Base-by-base conservation (phyloP, 2,113 vertebrate genomes). In the Scomber scombrus region DNA sequence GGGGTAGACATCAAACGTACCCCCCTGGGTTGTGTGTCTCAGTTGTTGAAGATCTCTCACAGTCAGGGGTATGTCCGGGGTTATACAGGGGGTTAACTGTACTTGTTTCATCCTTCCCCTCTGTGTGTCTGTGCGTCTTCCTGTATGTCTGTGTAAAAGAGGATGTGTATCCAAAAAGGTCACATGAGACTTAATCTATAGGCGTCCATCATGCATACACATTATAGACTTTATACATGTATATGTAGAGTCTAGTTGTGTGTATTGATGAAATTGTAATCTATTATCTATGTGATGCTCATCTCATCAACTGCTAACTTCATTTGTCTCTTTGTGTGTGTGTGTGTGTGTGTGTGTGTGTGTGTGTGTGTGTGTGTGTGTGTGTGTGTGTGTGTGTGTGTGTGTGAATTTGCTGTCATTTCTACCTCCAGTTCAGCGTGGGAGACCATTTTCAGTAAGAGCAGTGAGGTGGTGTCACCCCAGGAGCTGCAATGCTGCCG, bases 401-500 rank as follows among this genome's bases (percentile, higher is more conserved):
- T 77, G 26, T 52, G 13, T 10, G 18, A 23, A 2, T 50, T 21
- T 79, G 10, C 18, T 10, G 3, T 75, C n/a, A 80, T 1, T 0
- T 79, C n/a, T 81, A 21, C 62, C 62, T 54, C 11, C 91, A 98
- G 97, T 75, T 97, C 93, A 31, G 97, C 97, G 0, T 99, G 98
- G 98, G 97, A 99, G 95, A 94, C 92, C 66, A 95, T 97, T 86
- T 97, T 99, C 93, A 97, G 86, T 88, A 97, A 96, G 94, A 96
- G 94, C 95, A 95, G 96, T 0, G 98, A 99, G 85, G 85, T 95
- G 78, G 93, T 97, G 88, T 97, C 96, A 21, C 94, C 97, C 2
- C 95, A 96, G 92, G 94, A 96, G 91, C 95, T 97, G 85, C 97
- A 97, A 74, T 99, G 98, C 88, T 99, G 98, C 93, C 97, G 96